Evolutionary conservation across 2,797 vertebrate species (phyloP).

Genomic region (Sylvia borin): DNA sequence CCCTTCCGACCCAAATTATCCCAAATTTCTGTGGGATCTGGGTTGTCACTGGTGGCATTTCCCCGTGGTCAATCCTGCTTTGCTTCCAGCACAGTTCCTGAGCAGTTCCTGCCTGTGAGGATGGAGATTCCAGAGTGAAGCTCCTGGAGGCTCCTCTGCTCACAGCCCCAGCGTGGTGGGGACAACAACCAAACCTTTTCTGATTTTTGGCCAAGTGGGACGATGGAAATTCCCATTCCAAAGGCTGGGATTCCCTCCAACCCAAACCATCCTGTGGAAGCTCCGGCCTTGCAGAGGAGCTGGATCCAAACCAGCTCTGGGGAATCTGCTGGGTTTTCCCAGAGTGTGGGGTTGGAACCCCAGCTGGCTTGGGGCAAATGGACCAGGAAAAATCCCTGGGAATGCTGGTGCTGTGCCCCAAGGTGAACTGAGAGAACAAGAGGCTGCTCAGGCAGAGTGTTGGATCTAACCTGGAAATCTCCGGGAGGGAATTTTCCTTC

Average conservation of each 20-base stretch:
- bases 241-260: background rate
- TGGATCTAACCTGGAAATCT: background rate
- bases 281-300: background rate
- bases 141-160: background rate
- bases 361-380: fast-evolving
- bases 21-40: background rate
- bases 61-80: fast-evolving
- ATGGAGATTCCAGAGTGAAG: background rate
- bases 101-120: background rate
- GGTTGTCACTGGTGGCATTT: fast-evolving
- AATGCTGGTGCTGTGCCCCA: background rate
- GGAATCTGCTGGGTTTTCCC: background rate
- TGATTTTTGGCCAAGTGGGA: background rate
- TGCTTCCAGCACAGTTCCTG: background rate
- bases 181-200: background rate
- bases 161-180: background rate
- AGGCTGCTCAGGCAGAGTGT: background rate
- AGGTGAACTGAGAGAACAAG: background rate
- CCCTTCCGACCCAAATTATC: background rate
- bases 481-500: background rate
- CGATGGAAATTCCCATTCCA: background rate
- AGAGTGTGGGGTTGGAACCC: background rate
- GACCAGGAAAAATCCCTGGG: background rate
- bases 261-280: background rate
- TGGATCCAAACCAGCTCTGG: fast-evolving